These are phyloP conservation scores for Leptogaster cylindrica DNA, from an alignment of 2,888 invertebrate genomes.

Conservation along the genomic window DNA sequence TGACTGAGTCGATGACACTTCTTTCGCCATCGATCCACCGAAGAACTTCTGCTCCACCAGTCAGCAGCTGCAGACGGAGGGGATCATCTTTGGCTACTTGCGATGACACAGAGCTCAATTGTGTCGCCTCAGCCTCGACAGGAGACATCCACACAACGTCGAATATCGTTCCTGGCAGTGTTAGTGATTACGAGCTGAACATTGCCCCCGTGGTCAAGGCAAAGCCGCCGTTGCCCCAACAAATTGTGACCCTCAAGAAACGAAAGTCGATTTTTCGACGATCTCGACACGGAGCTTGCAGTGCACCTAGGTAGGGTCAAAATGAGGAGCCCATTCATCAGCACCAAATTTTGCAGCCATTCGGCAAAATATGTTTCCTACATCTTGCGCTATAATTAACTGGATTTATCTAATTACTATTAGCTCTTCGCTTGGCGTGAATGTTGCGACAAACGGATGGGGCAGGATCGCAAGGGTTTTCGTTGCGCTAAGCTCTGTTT, in stretches of 20 bases:
- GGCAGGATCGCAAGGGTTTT: too few relatives aligned
- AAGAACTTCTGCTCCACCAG: constrained; percentile 34
- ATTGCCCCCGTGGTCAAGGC: constrained; percentile 40
- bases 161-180: constrained; percentile 14
- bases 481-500: too few relatives aligned
- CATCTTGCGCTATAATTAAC: constrained; percentile 12
- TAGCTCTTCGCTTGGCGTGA: constrained; percentile 5
- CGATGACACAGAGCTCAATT: background rate
- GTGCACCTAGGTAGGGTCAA: constrained; percentile 43
- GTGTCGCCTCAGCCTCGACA: constrained; percentile 40
- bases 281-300: constrained; percentile 41
- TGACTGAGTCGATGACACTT: background rate
- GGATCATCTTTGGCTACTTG: constrained; percentile 23
- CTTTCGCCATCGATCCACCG: background rate
- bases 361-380: constrained; percentile 4
- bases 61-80: constrained; percentile 35
- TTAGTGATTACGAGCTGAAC: constrained; percentile 26
- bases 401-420: background rate
- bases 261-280: constrained; percentile 39
- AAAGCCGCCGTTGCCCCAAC: constrained; percentile 44
- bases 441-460: too few relatives aligned
- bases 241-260: background rate
- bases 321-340: background rate
- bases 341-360: background rate
- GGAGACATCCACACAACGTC: constrained; percentile 43